Percentiles rank a stretch among this genome's conserved stretches.
phyloP scores from a whole-genome alignment of 2,888 invertebrate genomes.

The Anaspis maculata region DNA sequence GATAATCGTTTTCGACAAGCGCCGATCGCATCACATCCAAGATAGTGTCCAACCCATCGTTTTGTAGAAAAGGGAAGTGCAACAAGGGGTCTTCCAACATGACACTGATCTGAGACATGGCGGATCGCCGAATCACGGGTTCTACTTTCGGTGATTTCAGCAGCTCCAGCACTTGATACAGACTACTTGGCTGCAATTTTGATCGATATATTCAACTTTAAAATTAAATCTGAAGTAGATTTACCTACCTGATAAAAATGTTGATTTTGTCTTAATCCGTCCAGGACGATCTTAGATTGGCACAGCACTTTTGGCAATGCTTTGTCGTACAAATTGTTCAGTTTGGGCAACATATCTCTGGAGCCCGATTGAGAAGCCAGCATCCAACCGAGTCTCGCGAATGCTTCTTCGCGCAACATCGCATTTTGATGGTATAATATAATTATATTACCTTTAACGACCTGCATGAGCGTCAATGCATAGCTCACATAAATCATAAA shows the following conservation, averaged over 20 bases:
- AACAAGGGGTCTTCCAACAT: slow-evolving; percentile 55
- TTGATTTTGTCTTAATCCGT: no score
- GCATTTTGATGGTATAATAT: slow-evolving; percentile 42
- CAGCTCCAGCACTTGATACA: slow-evolving; percentile 42
- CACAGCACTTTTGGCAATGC: slow-evolving; percentile 42
- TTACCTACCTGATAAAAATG: slow-evolving; percentile 41
- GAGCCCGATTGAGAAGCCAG: slow-evolving; percentile 43
- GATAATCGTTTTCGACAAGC: slow-evolving; percentile 41
- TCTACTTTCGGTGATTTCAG: slow-evolving; percentile 43
- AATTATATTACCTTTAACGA: slow-evolving; percentile 45
- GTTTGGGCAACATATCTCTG: slow-evolving; percentile 40
- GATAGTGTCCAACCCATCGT: slow-evolving; percentile 48
- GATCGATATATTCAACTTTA: background rate
- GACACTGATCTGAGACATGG: slow-evolving; percentile 58
- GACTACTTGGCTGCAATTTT: slow-evolving; percentile 41
- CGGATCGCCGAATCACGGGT: slow-evolving; percentile 58
- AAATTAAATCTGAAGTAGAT: background rate
- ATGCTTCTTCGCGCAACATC: slow-evolving; percentile 44
- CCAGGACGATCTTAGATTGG: no score
- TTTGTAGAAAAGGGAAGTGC: slow-evolving; percentile 52
- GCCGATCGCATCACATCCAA: slow-evolving; percentile 43
- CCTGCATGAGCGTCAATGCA: no score
- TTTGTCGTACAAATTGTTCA: slow-evolving; percentile 44
- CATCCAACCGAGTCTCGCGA: slow-evolving; percentile 46
- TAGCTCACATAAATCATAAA: no score